Base-by-base conservation (phyloP, 2,888 invertebrate genomes). In the Conomelus anceps region DNA sequence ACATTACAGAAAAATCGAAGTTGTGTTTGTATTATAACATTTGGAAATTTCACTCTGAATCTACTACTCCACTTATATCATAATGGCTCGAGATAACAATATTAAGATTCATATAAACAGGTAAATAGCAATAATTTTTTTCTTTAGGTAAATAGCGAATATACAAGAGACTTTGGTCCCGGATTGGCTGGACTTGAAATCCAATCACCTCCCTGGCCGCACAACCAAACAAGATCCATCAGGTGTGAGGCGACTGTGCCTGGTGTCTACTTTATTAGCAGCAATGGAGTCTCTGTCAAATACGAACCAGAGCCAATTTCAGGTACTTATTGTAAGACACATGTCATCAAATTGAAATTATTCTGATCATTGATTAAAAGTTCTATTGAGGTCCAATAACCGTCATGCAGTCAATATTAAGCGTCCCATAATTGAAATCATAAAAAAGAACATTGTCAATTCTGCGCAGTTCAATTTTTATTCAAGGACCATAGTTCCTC, bases 291-390 rank as follows among this genome's bases (percentile, higher is more conserved):
- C 17, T 89, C 90, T 23, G 93, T 94, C 88, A 63, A 63, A 63
- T 63, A 63, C 63, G 63, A 63, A 3, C 63, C 63, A 63, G n/a
- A 63, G 93, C 94, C 22, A 94, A 63, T 7, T 63, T 63, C 63
- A 63, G 63, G 63, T 63, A 63, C n/a, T 1, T 13, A n/a, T n/a
- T n/a, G n/a, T 63, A 1, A 34, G 1, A 1, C 17, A 9, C 13
- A 34, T 17, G 34, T 9, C 13, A 34, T 6, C 17, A 11, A 13
- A 34, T 34, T 34, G 17, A 34, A 34, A 17, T 17, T 9, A 9
- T 9, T 34, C 9, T 17, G 17, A 17, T 34, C 3, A 34, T 17
- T 34, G 11, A n/a, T n/a, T n/a, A n/a, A n/a, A n/a, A n/a, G n/a
- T n/a, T n/a, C n/a, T n/a, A n/a, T n/a, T n/a, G n/a, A n/a, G n/a